Base-by-base conservation (phyloP, 2,888 invertebrate genomes). In the Dolichomitus sp. region DNA sequence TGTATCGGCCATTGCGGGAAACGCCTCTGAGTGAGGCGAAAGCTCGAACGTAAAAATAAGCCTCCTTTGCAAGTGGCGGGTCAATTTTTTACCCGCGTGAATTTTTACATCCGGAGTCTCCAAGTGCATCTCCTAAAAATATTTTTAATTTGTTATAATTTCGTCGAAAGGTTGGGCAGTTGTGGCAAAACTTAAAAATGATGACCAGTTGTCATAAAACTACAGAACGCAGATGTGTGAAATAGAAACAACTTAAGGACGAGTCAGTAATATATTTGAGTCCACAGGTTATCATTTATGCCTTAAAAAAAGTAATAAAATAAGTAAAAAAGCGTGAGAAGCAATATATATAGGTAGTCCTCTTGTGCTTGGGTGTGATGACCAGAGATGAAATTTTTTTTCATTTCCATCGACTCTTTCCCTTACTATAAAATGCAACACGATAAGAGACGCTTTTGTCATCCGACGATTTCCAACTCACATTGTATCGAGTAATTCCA, bases 11-110 rank as follows among this genome's bases (percentile, higher is more conserved):
- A 61, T 61, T 48, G 77, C 54, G 68, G 48, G n/a, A 50, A 77
- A 81, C 73, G 68, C 54, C 63, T 68, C 68, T 77, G 77, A 69
- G 57, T 81, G 73, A 69, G 77, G 73, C 77, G 48, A 70, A 69
- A 30, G 70, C 52, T 6, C 73, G 45, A 33, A 37, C 27, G 73
- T 69, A 54, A 77, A 77, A 81, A 78, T 73, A 30, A 63, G 73
- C 45, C 73, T 72, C 33, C 59, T 52, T 17, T n/a, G 33, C 45
- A 63, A n/a, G 4, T 17, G 45, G 45, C 7, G 33, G 33, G 17
- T 50, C 19, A 61, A 72, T 23, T 52, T 66, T 42, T 63, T 73
- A 73, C 9, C 17, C 17, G 52, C 52, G 61, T 45, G 50, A 65
- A 50, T 59, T 81, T 72, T 72, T 59, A 59, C 57, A 33, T 54